These are phyloP conservation scores for Halichondria panicea DNA, from an alignment of 37 sponge, comb jelly and placozoan species.

Conservation along the genomic window DNA sequence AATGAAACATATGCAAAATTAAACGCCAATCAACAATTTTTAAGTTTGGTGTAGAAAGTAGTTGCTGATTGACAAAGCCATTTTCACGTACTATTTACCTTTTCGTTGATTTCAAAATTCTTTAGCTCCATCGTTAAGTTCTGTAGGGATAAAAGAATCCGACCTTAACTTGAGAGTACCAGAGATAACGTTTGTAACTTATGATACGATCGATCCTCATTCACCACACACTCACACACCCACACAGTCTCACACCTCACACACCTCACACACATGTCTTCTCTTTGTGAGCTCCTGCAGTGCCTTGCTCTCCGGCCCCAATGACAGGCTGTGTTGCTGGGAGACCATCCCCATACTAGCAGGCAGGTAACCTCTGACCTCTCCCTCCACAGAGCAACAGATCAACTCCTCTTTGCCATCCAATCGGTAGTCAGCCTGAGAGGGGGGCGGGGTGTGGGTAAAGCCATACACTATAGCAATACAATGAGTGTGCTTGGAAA, in stretches of 20 bases:
- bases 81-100: too few relatives aligned
- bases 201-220: too few relatives aligned
- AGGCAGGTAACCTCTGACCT: slow-evolving; percentile 88
- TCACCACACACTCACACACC: too few relatives aligned
- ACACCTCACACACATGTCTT: slow-evolving; percentile 44
- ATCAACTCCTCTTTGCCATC: slow-evolving; percentile 92
- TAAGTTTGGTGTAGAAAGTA: background rate
- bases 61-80: too few relatives aligned
- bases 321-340: slow-evolving; percentile 1
- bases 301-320: slow-evolving; percentile 43
- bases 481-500: background rate
- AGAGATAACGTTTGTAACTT: background rate
- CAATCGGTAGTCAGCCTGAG: slow-evolving; percentile 77
- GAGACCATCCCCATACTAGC: background rate
- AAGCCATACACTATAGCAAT: background rate
- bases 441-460: background rate
- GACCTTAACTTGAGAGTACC: too few relatives aligned
- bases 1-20: too few relatives aligned
- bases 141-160: slow-evolving; percentile 15
- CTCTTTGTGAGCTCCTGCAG: slow-evolving; percentile 65
- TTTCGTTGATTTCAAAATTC: slow-evolving; percentile 87
- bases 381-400: slow-evolving; percentile 91
- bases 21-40: background rate
- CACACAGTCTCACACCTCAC: background rate
- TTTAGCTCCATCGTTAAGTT: slow-evolving; percentile 81